These are phyloP conservation scores for Gastracanthus pulcherrimus DNA, from an alignment of 2,888 invertebrate species.

Conservation along the genomic window DNA sequence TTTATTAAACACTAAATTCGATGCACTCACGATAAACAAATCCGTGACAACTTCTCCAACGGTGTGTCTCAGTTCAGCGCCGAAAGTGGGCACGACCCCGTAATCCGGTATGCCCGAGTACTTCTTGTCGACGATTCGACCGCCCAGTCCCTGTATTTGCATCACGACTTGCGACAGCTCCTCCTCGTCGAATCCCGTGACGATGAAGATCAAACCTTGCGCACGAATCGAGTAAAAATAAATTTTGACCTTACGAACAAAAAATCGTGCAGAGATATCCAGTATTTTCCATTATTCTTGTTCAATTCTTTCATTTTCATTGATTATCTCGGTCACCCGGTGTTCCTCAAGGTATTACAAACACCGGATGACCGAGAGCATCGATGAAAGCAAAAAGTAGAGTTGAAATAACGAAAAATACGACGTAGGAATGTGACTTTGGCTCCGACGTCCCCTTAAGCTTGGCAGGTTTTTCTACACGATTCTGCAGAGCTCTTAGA, in stretches of 20 bases:
- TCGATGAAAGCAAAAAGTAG: no score
- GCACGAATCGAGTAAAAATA: slow-evolving; percentile 78
- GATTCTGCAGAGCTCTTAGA: no score
- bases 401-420: no score
- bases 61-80: slow-evolving; percentile 77
- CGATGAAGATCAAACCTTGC: slow-evolving; percentile 74
- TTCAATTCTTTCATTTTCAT: no score
- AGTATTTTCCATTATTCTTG: not conserved
- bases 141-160: slow-evolving; percentile 80
- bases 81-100: slow-evolving; percentile 81
- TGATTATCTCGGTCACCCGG: no score
- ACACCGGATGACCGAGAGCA: no score
- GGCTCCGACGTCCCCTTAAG: no score
- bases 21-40: slow-evolving; percentile 83
- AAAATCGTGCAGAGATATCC: slow-evolving; percentile 5
- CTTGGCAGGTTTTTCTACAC: no score
- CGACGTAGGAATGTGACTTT: no score
- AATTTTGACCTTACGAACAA: slow-evolving; percentile 70
- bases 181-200: slow-evolving; percentile 78
- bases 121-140: slow-evolving; percentile 78
- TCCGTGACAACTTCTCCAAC: slow-evolving; percentile 84
- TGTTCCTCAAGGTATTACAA: no score
- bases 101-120: slow-evolving; percentile 82
- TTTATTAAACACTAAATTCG: not conserved
- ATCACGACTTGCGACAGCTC: slow-evolving; percentile 75